Percentiles rank a stretch among this genome's conserved stretches.
phyloP scores from a whole-genome alignment of 2,888 invertebrate genomes.

The Leptinotarsa tumamoca region DNA sequence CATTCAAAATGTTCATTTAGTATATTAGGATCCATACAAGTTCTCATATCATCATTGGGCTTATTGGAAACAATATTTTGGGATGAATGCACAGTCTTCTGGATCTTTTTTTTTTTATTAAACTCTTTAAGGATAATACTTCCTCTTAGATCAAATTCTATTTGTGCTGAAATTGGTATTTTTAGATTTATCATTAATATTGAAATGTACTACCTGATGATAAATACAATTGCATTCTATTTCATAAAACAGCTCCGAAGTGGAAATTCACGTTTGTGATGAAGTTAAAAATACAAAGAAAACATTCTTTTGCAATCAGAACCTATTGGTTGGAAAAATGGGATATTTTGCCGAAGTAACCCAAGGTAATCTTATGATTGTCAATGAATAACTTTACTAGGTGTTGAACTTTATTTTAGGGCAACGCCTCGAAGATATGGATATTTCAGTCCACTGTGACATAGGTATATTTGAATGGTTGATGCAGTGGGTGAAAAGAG shows the following conservation, averaged over 20 bases:
- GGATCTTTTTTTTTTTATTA: too few species aligned
- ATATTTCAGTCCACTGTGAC: constrained; percentile 97
- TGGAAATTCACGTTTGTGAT: constrained; percentile 95
- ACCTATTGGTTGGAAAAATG: constrained; percentile 90
- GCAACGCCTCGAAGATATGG: constrained; percentile 67
- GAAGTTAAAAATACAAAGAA: constrained; percentile 90
- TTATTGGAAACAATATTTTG: too few species aligned
- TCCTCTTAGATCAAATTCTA: too few species aligned
- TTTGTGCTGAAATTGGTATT: too few species aligned
- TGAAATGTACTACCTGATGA: neutral
- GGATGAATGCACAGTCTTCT: too few species aligned
- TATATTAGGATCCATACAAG: too few species aligned
- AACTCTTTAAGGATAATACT: too few species aligned
- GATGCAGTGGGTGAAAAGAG: constrained; percentile 94
- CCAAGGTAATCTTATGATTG: constrained; percentile 67
- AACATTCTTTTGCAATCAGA: constrained; percentile 90
- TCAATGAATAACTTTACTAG: neutral
- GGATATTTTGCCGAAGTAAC: constrained; percentile 94
- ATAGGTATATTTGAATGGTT: constrained; percentile 96
- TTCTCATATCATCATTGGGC: too few species aligned
- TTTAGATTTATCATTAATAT: too few species aligned
- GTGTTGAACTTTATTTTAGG: constrained; percentile 43
- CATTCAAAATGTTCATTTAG: too few species aligned
- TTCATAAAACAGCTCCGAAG: constrained; percentile 71
- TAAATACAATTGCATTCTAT: constrained; percentile 5